phyloP scores from a whole-genome alignment of 2,888 invertebrate genomes.

The Amphiduros pacificus region DNA sequence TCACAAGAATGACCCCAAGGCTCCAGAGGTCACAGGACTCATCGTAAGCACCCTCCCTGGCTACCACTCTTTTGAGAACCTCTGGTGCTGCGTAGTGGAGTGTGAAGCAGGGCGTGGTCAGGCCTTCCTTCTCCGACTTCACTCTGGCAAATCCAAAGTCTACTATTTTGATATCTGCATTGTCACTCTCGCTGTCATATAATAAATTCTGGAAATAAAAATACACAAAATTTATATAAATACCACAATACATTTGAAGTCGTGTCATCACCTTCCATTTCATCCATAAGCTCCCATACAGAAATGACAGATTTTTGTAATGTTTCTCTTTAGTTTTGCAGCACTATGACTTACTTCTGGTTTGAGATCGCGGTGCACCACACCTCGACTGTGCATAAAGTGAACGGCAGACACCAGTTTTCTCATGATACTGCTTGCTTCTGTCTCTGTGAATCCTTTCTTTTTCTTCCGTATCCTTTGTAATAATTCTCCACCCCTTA shows the following conservation, averaged over 20 bases:
- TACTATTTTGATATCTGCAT: conserved; percentile 79
- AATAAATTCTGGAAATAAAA: conserved; percentile 71
- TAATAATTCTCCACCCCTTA: conserved; percentile 81
- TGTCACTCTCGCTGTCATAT: conserved; percentile 65
- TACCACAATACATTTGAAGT: too few species aligned
- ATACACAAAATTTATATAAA: too few species aligned
- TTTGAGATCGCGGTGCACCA: conserved; percentile 92
- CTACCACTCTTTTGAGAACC: conserved; percentile 71
- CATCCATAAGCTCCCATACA: too few species aligned
- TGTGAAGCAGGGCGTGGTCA: conserved; percentile 86
- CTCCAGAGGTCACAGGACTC: conserved; percentile 96
- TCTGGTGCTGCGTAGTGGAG: conserved; percentile 95
- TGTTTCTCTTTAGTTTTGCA: background rate
- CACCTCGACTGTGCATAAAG: conserved; percentile 80
- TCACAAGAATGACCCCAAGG: conserved; percentile 85
- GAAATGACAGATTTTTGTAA: background rate
- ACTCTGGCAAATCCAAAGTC: conserved; percentile 95
- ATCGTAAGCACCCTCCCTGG: conserved; percentile 68
- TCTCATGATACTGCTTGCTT: conserved; percentile 77
- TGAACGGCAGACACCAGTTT: conserved; percentile 82
- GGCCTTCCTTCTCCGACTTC: conserved; percentile 61
- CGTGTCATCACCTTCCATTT: too few species aligned
- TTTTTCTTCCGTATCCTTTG: conserved; percentile 69
- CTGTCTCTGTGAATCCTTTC: conserved; percentile 73
- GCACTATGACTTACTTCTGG: conserved; percentile 76